These are phyloP conservation scores for Apamea epomidion DNA, from an alignment of 2,888 invertebrate genomes.

Conservation along the genomic window DNA sequence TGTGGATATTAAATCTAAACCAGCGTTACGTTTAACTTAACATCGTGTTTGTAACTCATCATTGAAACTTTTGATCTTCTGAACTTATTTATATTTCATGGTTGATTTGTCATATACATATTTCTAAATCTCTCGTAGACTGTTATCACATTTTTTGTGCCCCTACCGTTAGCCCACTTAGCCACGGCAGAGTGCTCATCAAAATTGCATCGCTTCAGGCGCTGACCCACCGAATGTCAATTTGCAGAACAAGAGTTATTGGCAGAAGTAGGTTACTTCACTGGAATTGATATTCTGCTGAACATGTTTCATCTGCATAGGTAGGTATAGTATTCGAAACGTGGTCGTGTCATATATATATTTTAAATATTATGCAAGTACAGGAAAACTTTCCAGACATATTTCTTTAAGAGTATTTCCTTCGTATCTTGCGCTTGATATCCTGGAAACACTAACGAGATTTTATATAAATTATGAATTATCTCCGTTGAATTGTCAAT, in stretches of 20 bases:
- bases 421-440: slow-evolving; percentile 31
- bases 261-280: slow-evolving; percentile 38
- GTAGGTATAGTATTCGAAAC: neutral
- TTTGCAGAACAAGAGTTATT: slow-evolving; percentile 54
- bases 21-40: neutral
- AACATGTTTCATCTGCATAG: neutral
- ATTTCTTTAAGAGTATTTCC: slow-evolving; percentile 17
- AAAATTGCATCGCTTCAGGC: slow-evolving; percentile 66
- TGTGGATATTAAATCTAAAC: neutral
- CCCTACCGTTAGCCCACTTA: slow-evolving; percentile 54
- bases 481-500: slow-evolving; percentile 41
- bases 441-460: slow-evolving; percentile 49
- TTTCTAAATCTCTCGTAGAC: slow-evolving; percentile 15
- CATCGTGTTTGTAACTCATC: neutral
- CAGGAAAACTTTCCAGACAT: slow-evolving; percentile 34
- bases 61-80: neutral
- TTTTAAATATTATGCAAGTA: neutral
- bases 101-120: slow-evolving; percentile 16
- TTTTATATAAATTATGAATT: slow-evolving; percentile 50
- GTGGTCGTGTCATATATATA: slow-evolving; percentile 15
- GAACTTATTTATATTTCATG: slow-evolving; percentile 1
- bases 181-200: slow-evolving; percentile 67
- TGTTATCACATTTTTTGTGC: slow-evolving; percentile 36
- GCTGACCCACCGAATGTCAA: slow-evolving; percentile 61
- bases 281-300: slow-evolving; percentile 27